Evolutionary conservation across 2,113 vertebrate genomes (phyloP), one percentile per base, ranked within the genome.

Genomic region (Propithecus coquereli): DNA sequence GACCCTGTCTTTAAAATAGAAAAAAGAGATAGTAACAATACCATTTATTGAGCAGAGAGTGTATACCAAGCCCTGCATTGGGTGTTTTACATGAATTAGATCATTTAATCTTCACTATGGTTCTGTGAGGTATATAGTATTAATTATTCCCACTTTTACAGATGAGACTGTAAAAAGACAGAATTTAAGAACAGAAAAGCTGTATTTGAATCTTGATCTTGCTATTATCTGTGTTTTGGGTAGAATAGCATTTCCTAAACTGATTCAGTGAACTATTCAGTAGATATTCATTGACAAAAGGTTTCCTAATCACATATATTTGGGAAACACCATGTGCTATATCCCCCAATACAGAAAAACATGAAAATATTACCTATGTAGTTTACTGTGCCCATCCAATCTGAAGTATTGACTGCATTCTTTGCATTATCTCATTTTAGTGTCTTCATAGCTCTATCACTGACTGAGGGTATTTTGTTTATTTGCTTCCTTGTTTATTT

Each of bases 31-130:
- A 34, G 32, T 66, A 93, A 40, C 8, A 43, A 13, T 25, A 52
- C 66, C 9, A 18, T 57, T 89, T 92, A 73, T 59, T 89, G 34
- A 89, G 65, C 32, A 70, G 43, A 70, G 43, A 66, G n/a, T 89
- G 12, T 92, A 6, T 80, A 32, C 27, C 30, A 81, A 80, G 22
- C 45, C 54, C 32, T 43, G 1, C 73, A 10, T 85, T 11, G 63
- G 45, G 12, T 94, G 37, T 95, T 83, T 94, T 77, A 96, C 5
- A 25, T 87, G 34, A 91, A 54, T 68, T 92, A 88, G 23, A 52
- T 86, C 3, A 57, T 71, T 77, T 84, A 20, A 25, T 76, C 57
- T 94, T 82, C 11, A 68, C 11, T 7, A 13, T 30, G 47, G 76
- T 66, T 93, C 37, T 86, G 1, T 73, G 71, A 90, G 25, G 85